phyloP scores from a whole-genome alignment of 2,888 invertebrate species.

The Drosophila quasianomalipes region DNA sequence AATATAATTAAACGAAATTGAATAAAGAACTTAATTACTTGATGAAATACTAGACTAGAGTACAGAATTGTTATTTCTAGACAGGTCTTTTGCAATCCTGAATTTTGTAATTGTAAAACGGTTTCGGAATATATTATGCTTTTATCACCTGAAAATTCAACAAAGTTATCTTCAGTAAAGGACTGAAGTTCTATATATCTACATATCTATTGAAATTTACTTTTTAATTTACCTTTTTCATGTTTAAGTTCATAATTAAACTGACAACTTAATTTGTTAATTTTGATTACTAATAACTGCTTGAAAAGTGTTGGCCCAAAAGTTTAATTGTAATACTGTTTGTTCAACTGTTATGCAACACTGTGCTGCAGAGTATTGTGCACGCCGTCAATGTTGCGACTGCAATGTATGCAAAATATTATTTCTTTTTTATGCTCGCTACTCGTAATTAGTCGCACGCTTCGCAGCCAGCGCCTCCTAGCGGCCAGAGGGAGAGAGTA shows the following conservation, averaged over 20 bases:
- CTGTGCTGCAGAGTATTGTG: conserved; percentile 1
- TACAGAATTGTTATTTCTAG: no score
- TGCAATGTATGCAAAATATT: conserved; percentile 1
- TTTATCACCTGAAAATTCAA: no score
- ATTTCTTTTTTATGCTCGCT: conserved; percentile 25
- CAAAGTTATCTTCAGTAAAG: no score
- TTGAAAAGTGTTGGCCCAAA: neutral
- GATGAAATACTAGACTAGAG: no score
- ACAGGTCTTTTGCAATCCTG: no score
- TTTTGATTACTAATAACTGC: neutral
- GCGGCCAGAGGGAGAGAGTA: conserved; percentile 63
- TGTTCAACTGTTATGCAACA: neutral
- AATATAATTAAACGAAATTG: neutral
- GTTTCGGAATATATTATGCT: no score
- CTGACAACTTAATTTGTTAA: neutral
- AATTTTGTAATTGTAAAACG: no score
- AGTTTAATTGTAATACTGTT: neutral
- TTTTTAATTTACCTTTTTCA: no score
- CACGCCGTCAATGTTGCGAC: conserved; percentile 1
- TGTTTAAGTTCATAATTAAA: neutral
- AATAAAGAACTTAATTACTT: no score
- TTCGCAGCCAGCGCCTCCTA: conserved; percentile 71
- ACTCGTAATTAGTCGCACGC: conserved; percentile 73
- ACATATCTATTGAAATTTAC: no score
- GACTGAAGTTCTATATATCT: no score